Evolutionary conservation across 2,888 invertebrate genomes (phyloP).

Genomic region (Mesochorus sp.): DNA sequence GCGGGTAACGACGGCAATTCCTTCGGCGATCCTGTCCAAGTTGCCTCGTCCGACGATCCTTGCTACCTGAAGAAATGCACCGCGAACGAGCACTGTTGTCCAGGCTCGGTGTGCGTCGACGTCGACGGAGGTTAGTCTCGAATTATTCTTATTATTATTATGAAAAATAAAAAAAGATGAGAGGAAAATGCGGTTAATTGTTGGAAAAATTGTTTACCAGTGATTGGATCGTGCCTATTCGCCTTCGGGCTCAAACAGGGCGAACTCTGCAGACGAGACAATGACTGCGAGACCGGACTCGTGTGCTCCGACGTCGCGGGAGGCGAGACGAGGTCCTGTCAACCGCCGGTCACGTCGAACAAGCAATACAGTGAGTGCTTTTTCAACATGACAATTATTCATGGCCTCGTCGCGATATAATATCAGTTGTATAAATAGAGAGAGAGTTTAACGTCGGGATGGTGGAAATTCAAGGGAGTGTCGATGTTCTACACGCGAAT

Average conservation of each 20-base stretch:
- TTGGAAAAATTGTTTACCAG: no score
- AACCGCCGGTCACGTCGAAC: slow-evolving; percentile 89
- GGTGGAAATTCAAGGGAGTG: slow-evolving; percentile 37
- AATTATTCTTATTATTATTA: background rate
- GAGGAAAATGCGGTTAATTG: no score
- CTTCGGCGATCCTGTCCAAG: slow-evolving; percentile 83
- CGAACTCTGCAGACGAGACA: slow-evolving; percentile 91
- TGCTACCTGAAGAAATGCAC: slow-evolving; percentile 91
- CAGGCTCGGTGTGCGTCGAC: slow-evolving; percentile 89
- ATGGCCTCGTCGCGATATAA: background rate
- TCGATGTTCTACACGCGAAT: slow-evolving; percentile 38
- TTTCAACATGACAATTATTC: background rate
- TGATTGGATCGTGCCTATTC: slow-evolving; percentile 86
- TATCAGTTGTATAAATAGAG: background rate
- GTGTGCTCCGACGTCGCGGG: slow-evolving; percentile 89
- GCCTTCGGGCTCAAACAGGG: slow-evolving; percentile 90
- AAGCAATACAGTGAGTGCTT: slow-evolving; percentile 88
- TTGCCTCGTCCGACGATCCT: slow-evolving; percentile 85
- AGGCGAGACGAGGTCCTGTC: slow-evolving; percentile 89
- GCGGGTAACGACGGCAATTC: slow-evolving; percentile 74
- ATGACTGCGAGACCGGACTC: slow-evolving; percentile 92
- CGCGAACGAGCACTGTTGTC: slow-evolving; percentile 92
- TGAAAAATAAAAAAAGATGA: background rate
- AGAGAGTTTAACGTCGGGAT: no score
- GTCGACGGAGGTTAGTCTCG: slow-evolving; percentile 85